Base-by-base conservation (phyloP, 1,140 invertebrate genomes). In the Panagrolaimus sp. region DNA sequence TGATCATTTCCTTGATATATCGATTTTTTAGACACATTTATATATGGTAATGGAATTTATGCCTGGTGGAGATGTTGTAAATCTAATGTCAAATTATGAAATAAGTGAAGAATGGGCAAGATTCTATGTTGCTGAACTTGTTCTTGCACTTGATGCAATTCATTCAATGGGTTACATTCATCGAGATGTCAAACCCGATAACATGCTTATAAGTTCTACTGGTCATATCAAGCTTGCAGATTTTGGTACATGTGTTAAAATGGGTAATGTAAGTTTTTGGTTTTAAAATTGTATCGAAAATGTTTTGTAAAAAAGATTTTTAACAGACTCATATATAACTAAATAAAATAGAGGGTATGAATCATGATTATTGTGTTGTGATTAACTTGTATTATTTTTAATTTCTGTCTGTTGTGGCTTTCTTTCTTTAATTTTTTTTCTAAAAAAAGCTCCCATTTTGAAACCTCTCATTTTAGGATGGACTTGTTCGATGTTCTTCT, bases 1-100 rank as follows among this genome's bases (percentile, higher is more conserved):
- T 38, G 31, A 2, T 38, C 31, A 38, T 38, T 4, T n/a, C n/a
- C 2, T 38, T 38, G 7, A 7, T 38, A 38, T 38, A 0, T 16
- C 9, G 4, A 63, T 27, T 0, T 75, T 42, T 68, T 38, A 38
- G 31, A 38, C 31, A 38, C 31, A 38, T 38, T 44, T 77, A 9
- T 99, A 98, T 82, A 98, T 99, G 96, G 93, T 98, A 1, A 99
- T 99, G 96, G 96, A 99, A 84, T 99, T 98, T 80, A 98, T 99
- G 95, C 95, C 96, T 47, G 89, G 96, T 73, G 96, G 96, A 63
- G 96, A 99, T 87, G 88, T 99, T 53, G 95, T 98, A 42, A 98
- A 93, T 84, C 87, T 99, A 25, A 98, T 99, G 93, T 92, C 91
- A 61, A 94, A 96, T 84, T 98, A 96, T 84, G 96, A 98, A 84